Evolutionary conservation across 2,113 vertebrate genomes (phyloP).

Genomic region (Asarcornis scutulata): DNA sequence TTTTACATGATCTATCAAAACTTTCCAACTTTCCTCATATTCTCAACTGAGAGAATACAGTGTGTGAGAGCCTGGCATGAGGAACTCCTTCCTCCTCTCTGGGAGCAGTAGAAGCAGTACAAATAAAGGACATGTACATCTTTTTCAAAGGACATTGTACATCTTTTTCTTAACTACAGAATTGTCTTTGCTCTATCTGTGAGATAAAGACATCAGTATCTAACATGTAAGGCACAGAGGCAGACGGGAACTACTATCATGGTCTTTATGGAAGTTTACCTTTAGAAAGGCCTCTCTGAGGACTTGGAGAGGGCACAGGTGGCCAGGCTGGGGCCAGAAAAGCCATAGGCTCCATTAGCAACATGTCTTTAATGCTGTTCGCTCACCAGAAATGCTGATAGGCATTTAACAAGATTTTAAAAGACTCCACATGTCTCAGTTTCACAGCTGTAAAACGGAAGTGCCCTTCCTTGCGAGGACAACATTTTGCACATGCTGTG

Average conservation of each 20-base stretch:
- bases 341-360: not conserved
- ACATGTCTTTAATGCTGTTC: not conserved
- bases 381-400: slow-evolving; percentile 10
- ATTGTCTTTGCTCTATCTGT: not conserved
- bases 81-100: not conserved
- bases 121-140: not conserved
- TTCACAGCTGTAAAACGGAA: slow-evolving; percentile 30
- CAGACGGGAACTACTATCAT: fast-evolving
- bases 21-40: not conserved
- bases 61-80: not conserved
- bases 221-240: not conserved
- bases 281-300: fast-evolving
- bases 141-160: not conserved
- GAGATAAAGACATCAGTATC: not conserved
- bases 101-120: not conserved
- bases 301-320: not conserved
- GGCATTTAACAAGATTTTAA: slow-evolving; percentile 18
- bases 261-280: not conserved
- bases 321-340: not conserved
- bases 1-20: not conserved
- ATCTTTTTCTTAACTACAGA: not conserved
- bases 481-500: not conserved
- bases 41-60: not conserved
- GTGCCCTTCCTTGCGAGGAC: slow-evolving; percentile 16
- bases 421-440: slow-evolving; percentile 38